Percentiles rank a stretch among this genome's conserved stretches.
These are phyloP conservation scores for Scolopax rusticola DNA, from an alignment of 2,797 vertebrate genomes.

Conservation along the genomic window DNA sequence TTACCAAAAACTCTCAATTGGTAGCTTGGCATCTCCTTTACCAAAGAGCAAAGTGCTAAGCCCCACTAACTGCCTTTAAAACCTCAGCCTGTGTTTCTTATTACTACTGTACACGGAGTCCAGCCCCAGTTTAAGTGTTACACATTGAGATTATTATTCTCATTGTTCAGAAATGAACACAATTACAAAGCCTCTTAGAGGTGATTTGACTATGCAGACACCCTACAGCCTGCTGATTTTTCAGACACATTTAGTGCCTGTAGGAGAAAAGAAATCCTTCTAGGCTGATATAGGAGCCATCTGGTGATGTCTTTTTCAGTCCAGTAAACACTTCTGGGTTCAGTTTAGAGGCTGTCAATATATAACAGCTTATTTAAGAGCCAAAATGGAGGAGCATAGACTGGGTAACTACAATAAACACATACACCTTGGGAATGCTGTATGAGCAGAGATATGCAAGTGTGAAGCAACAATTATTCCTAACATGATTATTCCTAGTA, in stretches of 20 bases:
- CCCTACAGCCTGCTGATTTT: constrained; percentile 52
- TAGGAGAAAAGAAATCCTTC: constrained; percentile 58
- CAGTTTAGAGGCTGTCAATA: constrained; percentile 33
- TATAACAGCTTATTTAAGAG: constrained; percentile 32
- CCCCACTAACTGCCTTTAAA: background rate
- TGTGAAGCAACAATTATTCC: background rate
- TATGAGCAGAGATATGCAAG: background rate
- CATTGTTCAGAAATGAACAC: constrained; percentile 38
- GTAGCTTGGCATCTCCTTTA: background rate
- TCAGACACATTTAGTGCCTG: constrained; percentile 25
- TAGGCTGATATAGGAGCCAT: constrained; percentile 55
- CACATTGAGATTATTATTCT: constrained; percentile 34
- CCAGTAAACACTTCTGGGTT: constrained; percentile 43
- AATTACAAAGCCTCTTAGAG: constrained; percentile 55
- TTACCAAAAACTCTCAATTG: no score
- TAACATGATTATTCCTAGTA: background rate
- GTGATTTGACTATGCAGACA: constrained; percentile 48
- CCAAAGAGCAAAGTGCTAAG: background rate
- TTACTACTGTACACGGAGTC: background rate
- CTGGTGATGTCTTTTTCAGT: constrained; percentile 63
- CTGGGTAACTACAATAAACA: background rate
- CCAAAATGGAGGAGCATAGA: background rate
- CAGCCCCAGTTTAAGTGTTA: background rate
- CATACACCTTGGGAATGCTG: background rate
- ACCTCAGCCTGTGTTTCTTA: constrained; percentile 1